phyloP scores from a whole-genome alignment of 1,140 invertebrate genomes.

The Dolichoris vasculosae region DNA sequence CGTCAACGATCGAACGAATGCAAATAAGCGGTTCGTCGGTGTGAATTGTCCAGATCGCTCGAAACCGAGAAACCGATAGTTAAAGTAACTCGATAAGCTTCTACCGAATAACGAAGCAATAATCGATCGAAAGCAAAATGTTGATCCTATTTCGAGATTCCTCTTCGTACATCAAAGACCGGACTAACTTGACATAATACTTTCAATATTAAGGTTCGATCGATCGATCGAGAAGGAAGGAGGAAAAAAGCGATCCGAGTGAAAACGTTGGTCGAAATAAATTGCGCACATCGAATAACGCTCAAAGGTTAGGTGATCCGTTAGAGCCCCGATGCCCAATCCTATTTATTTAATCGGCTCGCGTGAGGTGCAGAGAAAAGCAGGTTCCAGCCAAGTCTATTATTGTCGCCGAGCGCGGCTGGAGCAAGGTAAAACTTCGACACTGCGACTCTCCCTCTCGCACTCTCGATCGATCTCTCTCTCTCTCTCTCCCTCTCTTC shows the following conservation, averaged over 20 bases:
- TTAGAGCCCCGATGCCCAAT: constrained; percentile 62
- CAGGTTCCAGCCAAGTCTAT: constrained; percentile 76
- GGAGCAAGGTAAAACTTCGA: constrained; percentile 58
- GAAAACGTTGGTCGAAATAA: constrained; percentile 26
- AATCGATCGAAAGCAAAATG: neutral
- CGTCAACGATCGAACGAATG: no score
- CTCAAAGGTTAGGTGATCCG: constrained; percentile 46
- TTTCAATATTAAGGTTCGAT: no score
- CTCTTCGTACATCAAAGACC: no score
- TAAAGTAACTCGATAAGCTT: no score
- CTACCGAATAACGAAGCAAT: no score
- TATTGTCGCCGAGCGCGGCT: constrained; percentile 69
- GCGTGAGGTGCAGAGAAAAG: constrained; percentile 50
- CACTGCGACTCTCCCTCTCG: neutral
- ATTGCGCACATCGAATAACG: constrained; percentile 47
- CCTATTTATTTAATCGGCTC: constrained; percentile 74
- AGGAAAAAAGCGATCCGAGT: neutral
- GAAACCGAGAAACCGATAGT: no score
- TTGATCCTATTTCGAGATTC: neutral
- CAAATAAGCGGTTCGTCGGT: no score
- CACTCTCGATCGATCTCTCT: neutral
- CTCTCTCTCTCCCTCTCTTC: neutral
- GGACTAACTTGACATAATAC: no score
- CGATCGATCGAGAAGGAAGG: neutral
- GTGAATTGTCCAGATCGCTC: no score